A percentile compares a stretch with the other conserved stretches of the same genome.
These are phyloP conservation scores for Ctenodactylus gundi DNA, from an alignment of 2,113 vertebrate genomes.

Conservation along the genomic window DNA sequence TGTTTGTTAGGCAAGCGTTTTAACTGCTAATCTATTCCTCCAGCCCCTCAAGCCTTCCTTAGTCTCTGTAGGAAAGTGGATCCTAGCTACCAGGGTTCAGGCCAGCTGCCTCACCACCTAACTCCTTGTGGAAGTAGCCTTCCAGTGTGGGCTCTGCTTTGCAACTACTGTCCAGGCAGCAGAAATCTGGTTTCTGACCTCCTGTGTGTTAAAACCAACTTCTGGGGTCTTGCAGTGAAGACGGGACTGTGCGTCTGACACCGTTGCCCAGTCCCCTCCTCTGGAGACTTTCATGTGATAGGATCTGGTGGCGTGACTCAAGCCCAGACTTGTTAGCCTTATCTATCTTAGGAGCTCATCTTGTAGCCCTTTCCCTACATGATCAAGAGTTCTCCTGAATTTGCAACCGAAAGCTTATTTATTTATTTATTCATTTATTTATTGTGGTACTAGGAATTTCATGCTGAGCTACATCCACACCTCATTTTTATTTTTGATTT, in stretches of 20 bases:
- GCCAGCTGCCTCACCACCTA: background rate
- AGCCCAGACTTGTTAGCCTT: background rate
- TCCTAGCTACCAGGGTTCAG: background rate
- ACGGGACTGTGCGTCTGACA: background rate
- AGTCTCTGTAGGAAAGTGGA: background rate
- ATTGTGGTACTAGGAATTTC: no score
- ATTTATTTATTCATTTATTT: no score
- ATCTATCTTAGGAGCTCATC: background rate
- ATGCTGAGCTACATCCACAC: no score
- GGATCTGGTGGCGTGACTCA: background rate
- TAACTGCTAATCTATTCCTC: no score
- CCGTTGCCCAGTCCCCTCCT: background rate
- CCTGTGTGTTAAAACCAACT: background rate
- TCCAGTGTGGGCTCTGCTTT: background rate
- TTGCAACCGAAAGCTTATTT: background rate
- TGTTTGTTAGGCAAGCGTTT: no score
- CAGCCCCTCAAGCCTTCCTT: background rate
- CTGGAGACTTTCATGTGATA: background rate
- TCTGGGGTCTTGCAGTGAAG: background rate
- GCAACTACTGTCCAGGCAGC: background rate
- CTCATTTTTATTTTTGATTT: no score
- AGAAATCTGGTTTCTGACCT: background rate
- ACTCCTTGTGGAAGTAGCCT: background rate
- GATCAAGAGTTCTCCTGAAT: background rate
- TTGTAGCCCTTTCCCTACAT: background rate